Conservation (phyloP, 2,888 invertebrate genomes). For the Hydraecia micacea region DNA sequence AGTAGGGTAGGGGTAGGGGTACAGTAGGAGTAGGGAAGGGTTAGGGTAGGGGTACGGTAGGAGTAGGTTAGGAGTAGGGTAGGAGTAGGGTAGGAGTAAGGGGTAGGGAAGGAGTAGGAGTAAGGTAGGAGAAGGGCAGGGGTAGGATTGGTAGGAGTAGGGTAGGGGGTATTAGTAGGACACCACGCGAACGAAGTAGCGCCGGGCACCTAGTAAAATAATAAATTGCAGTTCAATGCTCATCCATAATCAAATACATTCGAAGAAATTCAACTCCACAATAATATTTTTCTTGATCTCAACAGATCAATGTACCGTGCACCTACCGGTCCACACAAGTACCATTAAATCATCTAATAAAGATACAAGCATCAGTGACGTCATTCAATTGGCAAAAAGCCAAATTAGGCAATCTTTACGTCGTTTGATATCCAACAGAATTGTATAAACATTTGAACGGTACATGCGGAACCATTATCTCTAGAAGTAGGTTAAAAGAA, state of each 20-base stretch:
- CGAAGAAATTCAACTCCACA: conserved; percentile 18
- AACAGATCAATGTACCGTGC: conserved; percentile 44
- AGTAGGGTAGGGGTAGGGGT: too few species aligned
- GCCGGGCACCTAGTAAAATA: too few species aligned
- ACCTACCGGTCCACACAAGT: conserved; percentile 36
- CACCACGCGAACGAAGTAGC: too few species aligned
- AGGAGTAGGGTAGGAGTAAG: too few species aligned
- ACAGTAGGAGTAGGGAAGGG: too few species aligned
- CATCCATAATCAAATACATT: conserved; percentile 13
- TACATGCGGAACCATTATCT: conserved; percentile 66
- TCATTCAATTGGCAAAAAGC: conserved; percentile 62
- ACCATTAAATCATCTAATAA: conserved; percentile 64
- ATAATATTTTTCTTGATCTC: conserved; percentile 33
- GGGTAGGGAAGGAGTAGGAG: too few species aligned
- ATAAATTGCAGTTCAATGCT: conserved; percentile 7
- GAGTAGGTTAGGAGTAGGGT: too few species aligned
- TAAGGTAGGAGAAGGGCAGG: too few species aligned
- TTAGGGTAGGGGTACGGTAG: too few species aligned
- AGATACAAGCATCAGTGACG: conserved; percentile 58
- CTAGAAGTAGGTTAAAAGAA: conserved; percentile 81
- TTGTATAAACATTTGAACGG: conserved; percentile 60
- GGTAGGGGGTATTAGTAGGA: too few species aligned
- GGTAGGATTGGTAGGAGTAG: too few species aligned
- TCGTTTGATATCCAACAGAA: conserved; percentile 61
- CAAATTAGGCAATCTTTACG: conserved; percentile 67